A percentile compares a stretch with the other conserved stretches of the same genome.
Conservation (phyloP, 2,888 invertebrate genomes). For the Lycophotia porphyrea region DNA sequence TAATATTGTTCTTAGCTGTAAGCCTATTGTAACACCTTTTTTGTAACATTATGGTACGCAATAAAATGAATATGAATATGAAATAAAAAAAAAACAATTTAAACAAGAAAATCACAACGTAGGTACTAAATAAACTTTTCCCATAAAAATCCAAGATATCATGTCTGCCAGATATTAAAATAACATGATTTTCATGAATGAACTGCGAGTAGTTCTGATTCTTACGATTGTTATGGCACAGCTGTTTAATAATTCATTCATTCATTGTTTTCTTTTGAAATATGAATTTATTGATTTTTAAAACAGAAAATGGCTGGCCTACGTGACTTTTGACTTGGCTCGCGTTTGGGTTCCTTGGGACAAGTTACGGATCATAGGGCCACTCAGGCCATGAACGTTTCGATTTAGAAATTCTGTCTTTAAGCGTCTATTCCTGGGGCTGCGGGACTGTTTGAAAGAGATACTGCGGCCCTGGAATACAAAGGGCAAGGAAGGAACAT, state of each 20-base stretch:
- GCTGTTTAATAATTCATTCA: constrained; percentile 26
- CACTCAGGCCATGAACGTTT: too few species aligned
- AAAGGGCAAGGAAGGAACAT: too few species aligned
- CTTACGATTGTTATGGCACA: constrained; percentile 31
- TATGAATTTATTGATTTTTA: constrained; percentile 25
- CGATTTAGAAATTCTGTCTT: too few species aligned
- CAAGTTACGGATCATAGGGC: too few species aligned
- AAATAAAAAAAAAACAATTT: too few species aligned
- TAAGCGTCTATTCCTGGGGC: too few species aligned
- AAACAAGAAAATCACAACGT: background rate
- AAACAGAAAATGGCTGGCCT: background rate
- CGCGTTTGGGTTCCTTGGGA: background rate
- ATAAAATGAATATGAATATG: too few species aligned
- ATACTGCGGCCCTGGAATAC: too few species aligned
- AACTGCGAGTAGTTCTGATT: constrained; percentile 19
- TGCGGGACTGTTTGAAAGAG: too few species aligned
- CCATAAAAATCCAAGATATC: background rate
- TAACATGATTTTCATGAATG: constrained; percentile 35
- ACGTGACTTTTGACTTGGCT: constrained; percentile 14
- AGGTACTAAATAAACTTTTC: background rate
- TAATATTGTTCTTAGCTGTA: too few species aligned
- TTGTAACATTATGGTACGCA: too few species aligned
- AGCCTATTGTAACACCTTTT: too few species aligned
- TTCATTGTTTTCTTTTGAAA: constrained; percentile 35
- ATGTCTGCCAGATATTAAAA: background rate